phyloP scores from a whole-genome alignment of 1,140 invertebrate species.

The Fopius arisanus region DNA sequence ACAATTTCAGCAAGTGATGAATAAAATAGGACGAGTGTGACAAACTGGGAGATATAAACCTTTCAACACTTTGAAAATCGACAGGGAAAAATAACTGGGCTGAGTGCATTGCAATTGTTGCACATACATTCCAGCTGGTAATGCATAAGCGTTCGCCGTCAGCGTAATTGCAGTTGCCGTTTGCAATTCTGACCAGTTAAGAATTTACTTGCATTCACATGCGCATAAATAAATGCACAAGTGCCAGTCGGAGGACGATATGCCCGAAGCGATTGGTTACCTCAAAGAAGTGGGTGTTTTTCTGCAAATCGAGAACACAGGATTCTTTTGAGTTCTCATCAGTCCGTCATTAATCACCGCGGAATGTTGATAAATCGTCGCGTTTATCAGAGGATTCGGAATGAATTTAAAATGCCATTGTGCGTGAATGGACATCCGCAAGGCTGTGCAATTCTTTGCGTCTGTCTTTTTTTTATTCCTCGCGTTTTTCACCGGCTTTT shows the following conservation, averaged over 20 bases:
- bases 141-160: conserved; percentile 15
- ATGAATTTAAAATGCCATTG: too few relatives aligned
- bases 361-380: not conserved
- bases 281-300: not conserved
- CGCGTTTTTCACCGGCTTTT: too few relatives aligned
- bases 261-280: not conserved
- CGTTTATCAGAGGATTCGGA: not conserved
- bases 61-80: too few relatives aligned
- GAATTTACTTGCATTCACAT: conserved; percentile 25
- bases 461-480: too few relatives aligned
- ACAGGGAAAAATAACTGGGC: not conserved
- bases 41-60: too few relatives aligned
- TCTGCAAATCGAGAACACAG: not conserved
- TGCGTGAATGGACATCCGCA: too few relatives aligned
- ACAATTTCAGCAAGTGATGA: too few relatives aligned
- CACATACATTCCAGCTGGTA: conserved; percentile 4
- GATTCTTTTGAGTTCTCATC: not conserved
- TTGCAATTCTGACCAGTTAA: conserved; percentile 24
- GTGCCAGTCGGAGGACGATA: not conserved
- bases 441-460: too few relatives aligned
- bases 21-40: too few relatives aligned
- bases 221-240: conserved; percentile 1
- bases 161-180: conserved; percentile 18
- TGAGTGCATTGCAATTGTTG: conserved; percentile 5
- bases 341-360: not conserved